A percentile compares a stretch with the other conserved stretches of the same genome.
phyloP scores from a whole-genome alignment of 2,888 invertebrate genomes.

The Chrysodeixis includens region DNA sequence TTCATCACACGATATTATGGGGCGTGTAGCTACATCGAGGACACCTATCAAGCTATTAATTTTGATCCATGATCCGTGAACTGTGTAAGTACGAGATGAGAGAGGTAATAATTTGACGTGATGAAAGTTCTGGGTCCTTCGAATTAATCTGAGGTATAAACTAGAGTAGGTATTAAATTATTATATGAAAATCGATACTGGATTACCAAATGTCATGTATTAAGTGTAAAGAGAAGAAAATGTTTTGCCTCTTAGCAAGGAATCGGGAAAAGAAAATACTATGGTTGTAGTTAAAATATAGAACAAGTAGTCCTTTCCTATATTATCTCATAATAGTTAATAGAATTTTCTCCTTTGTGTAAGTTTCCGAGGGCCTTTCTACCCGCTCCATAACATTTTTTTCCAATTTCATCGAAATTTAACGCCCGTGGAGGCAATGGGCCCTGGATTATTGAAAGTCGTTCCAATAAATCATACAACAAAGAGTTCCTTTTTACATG shows the following conservation, averaged over 20 bases:
- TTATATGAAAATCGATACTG: background rate
- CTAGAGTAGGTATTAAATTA: background rate
- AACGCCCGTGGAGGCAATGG: conserved; percentile 59
- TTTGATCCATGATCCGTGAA: conserved; percentile 4
- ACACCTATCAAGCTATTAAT: conserved; percentile 8
- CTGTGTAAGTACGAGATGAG: background rate
- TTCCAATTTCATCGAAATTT: conserved; percentile 66
- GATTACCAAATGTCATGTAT: too few relatives aligned
- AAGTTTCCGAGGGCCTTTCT: conserved; percentile 45
- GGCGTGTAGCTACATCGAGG: background rate
- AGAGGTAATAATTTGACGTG: background rate
- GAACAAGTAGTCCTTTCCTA: conserved; percentile 6
- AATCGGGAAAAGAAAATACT: too few relatives aligned
- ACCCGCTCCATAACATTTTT: conserved; percentile 57
- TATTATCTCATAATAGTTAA: conserved; percentile 36
- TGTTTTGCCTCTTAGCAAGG: too few relatives aligned
- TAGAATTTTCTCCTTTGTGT: conserved; percentile 41
- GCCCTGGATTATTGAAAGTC: conserved; percentile 59
- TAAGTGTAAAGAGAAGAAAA: too few relatives aligned
- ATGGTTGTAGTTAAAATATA: conserved; percentile 4
- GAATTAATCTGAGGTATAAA: background rate
- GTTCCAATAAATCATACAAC: conserved; percentile 65
- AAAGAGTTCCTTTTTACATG: conserved; percentile 58
- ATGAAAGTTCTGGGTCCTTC: background rate
- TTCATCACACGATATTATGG: conserved; percentile 3